These are phyloP conservation scores for Catocala nupta DNA, from an alignment of 2,888 invertebrate species.

Conservation along the genomic window DNA sequence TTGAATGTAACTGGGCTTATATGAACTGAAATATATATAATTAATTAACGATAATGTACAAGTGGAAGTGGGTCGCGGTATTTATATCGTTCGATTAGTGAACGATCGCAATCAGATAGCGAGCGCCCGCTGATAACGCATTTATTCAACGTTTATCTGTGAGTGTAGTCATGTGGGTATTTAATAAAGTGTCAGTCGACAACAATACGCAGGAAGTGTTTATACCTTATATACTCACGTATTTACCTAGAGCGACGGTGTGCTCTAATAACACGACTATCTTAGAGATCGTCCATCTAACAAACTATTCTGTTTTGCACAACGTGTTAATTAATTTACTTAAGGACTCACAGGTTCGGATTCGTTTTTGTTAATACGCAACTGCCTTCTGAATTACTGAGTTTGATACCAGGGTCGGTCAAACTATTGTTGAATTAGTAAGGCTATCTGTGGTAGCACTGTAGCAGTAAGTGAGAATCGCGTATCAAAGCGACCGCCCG, in stretches of 20 bases:
- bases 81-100: slow-evolving; percentile 52
- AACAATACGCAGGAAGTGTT: slow-evolving; percentile 15
- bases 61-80: slow-evolving; percentile 53
- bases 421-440: too few species aligned
- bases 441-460: too few species aligned
- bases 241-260: not conserved
- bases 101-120: slow-evolving; percentile 48
- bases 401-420: too few species aligned
- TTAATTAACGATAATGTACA: slow-evolving; percentile 36
- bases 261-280: not conserved
- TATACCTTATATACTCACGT: not conserved
- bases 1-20: too few species aligned
- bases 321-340: too few species aligned
- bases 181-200: slow-evolving; percentile 45
- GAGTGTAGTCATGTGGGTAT: slow-evolving; percentile 37
- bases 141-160: slow-evolving; percentile 51
- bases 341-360: too few species aligned
- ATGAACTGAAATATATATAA: slow-evolving; percentile 9
- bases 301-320: too few species aligned
- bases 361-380: too few species aligned
- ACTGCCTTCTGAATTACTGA: too few species aligned
- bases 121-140: slow-evolving; percentile 42
- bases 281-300: too few species aligned
- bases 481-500: too few species aligned
- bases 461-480: too few species aligned